Percentiles rank a stretch among this genome's conserved stretches.
phyloP scores from a whole-genome alignment of 1,140 invertebrate species.

The Platyscapa corneri region DNA sequence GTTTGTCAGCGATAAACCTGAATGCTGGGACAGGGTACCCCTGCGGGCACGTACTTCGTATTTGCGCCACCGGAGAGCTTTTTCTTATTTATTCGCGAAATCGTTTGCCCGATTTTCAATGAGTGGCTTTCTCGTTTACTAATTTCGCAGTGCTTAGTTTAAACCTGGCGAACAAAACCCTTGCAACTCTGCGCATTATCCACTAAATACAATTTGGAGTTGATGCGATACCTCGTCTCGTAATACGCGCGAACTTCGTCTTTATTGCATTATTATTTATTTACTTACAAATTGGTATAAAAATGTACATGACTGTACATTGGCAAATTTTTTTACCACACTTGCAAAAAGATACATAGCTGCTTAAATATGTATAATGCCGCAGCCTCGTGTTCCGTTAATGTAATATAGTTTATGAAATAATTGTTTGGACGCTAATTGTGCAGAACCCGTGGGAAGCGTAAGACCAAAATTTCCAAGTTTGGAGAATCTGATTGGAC shows the following conservation, averaged over 20 bases:
- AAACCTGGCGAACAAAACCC: background rate
- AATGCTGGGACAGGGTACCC: conserved; percentile 98
- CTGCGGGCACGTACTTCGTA: conserved; percentile 80
- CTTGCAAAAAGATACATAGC: no score
- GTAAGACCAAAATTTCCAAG: conserved; percentile 81
- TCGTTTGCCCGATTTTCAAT: conserved; percentile 18
- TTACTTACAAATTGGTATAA: no score
- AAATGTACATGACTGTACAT: no score
- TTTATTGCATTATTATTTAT: no score
- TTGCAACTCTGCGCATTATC: background rate
- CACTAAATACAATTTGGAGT: conserved; percentile 30
- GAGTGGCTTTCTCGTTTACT: conserved; percentile 49
- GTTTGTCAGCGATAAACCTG: conserved; percentile 82
- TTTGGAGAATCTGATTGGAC: conserved; percentile 79
- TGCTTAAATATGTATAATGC: no score
- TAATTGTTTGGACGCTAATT: conserved; percentile 57
- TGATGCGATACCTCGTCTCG: conserved; percentile 47
- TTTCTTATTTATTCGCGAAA: conserved; percentile 31
- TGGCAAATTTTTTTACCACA: no score
- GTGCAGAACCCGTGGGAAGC: conserved; percentile 79
- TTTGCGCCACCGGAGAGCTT: conserved; percentile 61
- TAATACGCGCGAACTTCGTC: no score
- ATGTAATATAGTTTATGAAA: conserved; percentile 6
- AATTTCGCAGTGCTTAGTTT: conserved; percentile 22
- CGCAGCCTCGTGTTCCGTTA: no score